Percentiles rank a stretch among this genome's conserved stretches.
Evolutionary conservation across 2,888 invertebrate species (phyloP).

Genomic region (Brenthis daphne): DNA sequence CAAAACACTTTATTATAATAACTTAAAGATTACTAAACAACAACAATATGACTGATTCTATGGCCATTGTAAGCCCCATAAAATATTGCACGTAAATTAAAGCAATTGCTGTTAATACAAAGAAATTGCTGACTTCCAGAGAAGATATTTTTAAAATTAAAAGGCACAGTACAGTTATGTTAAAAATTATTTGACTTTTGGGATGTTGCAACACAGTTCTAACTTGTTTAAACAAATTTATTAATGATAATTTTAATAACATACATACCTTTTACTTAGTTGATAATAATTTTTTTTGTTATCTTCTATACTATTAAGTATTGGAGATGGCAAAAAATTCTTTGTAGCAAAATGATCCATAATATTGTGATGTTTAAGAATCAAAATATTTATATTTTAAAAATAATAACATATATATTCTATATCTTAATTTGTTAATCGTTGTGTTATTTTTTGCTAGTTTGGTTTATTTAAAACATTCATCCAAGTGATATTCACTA

Average conservation of each 20-base stretch:
- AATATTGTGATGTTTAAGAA: conserved; percentile 20
- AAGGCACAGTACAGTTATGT: too few species aligned
- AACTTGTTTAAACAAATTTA: too few species aligned
- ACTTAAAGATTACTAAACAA: conserved; percentile 40
- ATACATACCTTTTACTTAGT: too few species aligned
- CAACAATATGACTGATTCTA: conserved; percentile 17
- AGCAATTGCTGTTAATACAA: background rate
- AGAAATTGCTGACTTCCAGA: too few species aligned
- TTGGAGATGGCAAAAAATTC: background rate
- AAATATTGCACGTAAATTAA: conserved; percentile 15
- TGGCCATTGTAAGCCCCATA: conserved; percentile 1
- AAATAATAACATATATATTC: background rate
- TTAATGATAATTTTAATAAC: too few species aligned
- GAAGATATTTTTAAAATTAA: too few species aligned
- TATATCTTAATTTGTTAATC: conserved; percentile 6
- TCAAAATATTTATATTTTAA: background rate
- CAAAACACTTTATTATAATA: conserved; percentile 47
- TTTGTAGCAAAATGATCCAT: conserved; percentile 6
- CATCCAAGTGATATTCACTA: background rate
- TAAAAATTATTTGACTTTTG: too few species aligned
- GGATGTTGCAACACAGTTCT: too few species aligned
- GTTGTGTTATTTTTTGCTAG: background rate
- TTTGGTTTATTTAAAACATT: background rate
- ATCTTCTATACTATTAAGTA: too few species aligned
- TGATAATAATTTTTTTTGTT: too few species aligned